phyloP scores from a whole-genome alignment of 2,888 invertebrate genomes.

The Torymus auratus region DNA sequence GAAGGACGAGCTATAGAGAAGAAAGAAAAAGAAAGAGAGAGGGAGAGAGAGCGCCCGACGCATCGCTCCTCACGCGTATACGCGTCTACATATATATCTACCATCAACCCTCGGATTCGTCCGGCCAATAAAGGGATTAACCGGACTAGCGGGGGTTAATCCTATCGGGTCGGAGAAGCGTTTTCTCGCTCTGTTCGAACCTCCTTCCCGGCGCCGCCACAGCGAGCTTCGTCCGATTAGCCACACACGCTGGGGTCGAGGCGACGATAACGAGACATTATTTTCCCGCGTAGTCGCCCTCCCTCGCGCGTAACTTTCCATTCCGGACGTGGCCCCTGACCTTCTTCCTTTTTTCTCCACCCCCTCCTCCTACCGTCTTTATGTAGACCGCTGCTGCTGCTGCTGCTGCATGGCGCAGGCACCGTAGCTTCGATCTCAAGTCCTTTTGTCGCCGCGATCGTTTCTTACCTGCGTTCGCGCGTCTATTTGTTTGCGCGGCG shows the following conservation, averaged over 20 bases:
- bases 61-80: neutral
- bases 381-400: no score
- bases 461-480: no score
- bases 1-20: conserved; percentile 3
- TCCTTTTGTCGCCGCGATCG: no score
- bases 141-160: conserved; percentile 73
- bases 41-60: neutral
- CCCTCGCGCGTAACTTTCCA: neutral
- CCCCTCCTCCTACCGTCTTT: neutral
- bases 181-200: conserved; percentile 62
- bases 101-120: conserved; percentile 67
- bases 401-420: no score
- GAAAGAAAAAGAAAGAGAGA: neutral
- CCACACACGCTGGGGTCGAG: conserved; percentile 38
- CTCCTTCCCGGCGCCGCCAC: conserved; percentile 39
- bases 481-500: no score
- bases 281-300: conserved; percentile 55
- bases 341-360: neutral
- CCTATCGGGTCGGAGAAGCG: conserved; percentile 71
- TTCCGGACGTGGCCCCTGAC: conserved; percentile 5
- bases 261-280: conserved; percentile 65
- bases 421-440: no score
- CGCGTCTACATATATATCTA: neutral
- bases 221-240: conserved; percentile 58
- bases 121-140: conserved; percentile 76